Evolutionary conservation across 2,113 vertebrate species (phyloP).

Genomic region (Chaetorhynchus papuensis): DNA sequence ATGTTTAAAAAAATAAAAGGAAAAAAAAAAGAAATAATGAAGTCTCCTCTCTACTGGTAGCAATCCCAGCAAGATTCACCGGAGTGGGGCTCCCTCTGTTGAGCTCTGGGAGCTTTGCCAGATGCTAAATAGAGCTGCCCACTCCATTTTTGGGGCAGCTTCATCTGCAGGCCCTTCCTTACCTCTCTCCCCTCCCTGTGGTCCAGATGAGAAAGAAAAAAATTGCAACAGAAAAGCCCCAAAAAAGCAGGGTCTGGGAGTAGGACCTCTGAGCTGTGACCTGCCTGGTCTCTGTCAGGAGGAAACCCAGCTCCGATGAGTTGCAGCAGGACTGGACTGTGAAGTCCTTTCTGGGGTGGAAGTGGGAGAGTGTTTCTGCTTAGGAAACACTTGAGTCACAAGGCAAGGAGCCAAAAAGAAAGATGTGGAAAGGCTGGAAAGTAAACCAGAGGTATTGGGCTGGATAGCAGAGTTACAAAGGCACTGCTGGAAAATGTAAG

Average conservation of each 20-base stretch:
- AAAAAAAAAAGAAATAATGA: not conserved
- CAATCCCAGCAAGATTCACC: not conserved
- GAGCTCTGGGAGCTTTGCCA: slow-evolving; percentile 37
- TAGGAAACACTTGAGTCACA: not conserved
- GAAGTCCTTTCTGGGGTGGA: not conserved
- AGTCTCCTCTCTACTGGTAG: not conserved
- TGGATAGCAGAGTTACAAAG: not conserved
- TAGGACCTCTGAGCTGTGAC: not conserved
- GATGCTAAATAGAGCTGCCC: not conserved
- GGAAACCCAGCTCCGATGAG: not conserved
- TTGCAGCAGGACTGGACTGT: not conserved
- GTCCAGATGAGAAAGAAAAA: not conserved
- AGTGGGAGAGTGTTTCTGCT: not conserved
- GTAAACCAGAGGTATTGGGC: not conserved
- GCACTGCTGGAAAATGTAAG: slow-evolving; percentile 14
- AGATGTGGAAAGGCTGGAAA: slow-evolving; percentile 13
- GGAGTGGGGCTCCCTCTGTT: slow-evolving; percentile 59
- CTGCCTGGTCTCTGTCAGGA: not conserved
- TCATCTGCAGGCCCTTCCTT: not conserved
- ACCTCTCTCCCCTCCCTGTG: not conserved
- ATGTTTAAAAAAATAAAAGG: not conserved
- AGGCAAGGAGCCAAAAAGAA: not conserved
- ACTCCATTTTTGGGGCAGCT: not conserved
- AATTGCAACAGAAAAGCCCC: not conserved
- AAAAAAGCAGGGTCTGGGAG: not conserved